A percentile compares a stretch with the other conserved stretches of the same genome.
Conservation (phyloP, 2,113 vertebrate species). For the Coryphaenoides rupestris region DNA sequence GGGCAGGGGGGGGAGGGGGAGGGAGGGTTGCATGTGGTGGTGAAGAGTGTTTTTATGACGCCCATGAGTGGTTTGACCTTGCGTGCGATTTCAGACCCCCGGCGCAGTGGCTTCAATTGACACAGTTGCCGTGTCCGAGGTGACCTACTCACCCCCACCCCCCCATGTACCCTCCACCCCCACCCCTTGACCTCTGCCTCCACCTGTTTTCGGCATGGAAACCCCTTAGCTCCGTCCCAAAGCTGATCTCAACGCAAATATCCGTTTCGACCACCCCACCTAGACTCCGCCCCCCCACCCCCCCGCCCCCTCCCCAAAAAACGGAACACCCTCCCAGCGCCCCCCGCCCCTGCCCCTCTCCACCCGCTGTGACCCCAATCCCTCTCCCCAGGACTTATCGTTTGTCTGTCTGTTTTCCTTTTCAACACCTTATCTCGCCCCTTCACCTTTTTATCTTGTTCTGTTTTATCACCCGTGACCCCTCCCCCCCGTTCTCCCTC, state of each 20-base stretch:
- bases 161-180: not conserved
- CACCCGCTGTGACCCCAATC: conserved; percentile 13
- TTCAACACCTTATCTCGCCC: conserved; percentile 27
- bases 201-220: conserved; percentile 51
- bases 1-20: not conserved
- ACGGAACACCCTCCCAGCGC: conserved; percentile 26
- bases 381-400: conserved; percentile 32
- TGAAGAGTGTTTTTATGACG: conserved; percentile 43
- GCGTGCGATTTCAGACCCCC: conserved; percentile 24
- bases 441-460: conserved; percentile 38
- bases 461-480: conserved; percentile 2
- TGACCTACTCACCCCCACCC: too few species aligned
- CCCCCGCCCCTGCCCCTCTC: not conserved
- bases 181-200: not conserved
- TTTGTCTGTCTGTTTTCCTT: conserved; percentile 28
- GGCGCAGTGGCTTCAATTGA: conserved; percentile 32
- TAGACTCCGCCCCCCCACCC: not conserved
- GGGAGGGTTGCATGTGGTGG: conserved; percentile 6
- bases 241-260: conserved; percentile 30
- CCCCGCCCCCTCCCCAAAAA: not conserved
- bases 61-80: conserved; percentile 50
- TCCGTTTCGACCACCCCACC: conserved; percentile 22
- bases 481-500: not conserved
- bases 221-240: conserved; percentile 21
- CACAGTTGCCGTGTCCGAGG: conserved; percentile 56